Percentiles rank a stretch among this genome's conserved stretches.
Evolutionary conservation across 2,888 invertebrate genomes (phyloP).

Genomic region (Plemyria rubiginata): DNA sequence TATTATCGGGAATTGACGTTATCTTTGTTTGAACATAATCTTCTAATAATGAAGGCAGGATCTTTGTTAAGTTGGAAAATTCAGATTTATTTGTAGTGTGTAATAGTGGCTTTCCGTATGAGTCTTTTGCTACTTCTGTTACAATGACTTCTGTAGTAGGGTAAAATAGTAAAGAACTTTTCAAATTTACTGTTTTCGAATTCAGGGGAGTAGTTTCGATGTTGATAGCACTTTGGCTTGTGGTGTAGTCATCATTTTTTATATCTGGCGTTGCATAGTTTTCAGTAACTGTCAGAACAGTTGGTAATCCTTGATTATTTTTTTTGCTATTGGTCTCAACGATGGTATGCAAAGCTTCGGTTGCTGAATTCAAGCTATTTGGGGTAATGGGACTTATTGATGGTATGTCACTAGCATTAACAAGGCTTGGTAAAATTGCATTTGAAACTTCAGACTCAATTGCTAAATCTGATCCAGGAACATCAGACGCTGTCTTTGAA

Average conservation of each 20-base stretch:
- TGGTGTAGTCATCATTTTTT: background rate
- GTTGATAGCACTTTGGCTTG: background rate
- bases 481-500: background rate
- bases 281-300: background rate
- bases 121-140: slow-evolving; percentile 1
- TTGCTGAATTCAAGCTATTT: background rate
- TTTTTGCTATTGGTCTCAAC: background rate
- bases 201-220: background rate
- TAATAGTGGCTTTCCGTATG: background rate
- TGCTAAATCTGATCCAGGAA: background rate
- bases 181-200: background rate
- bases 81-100: background rate
- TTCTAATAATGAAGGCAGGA: slow-evolving; percentile 1
- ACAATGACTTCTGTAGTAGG: slow-evolving; percentile 6
- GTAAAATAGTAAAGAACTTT: slow-evolving; percentile 1
- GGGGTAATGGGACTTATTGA: background rate
- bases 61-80: background rate
- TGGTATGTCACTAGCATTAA: background rate
- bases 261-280: background rate
- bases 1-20: background rate
- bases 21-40: slow-evolving; percentile 1
- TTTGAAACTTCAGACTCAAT: background rate
- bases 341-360: background rate
- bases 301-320: background rate
- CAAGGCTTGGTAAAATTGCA: background rate